phyloP scores from a whole-genome alignment of 2,797 vertebrate species.

The Apogon talboti region DNA sequence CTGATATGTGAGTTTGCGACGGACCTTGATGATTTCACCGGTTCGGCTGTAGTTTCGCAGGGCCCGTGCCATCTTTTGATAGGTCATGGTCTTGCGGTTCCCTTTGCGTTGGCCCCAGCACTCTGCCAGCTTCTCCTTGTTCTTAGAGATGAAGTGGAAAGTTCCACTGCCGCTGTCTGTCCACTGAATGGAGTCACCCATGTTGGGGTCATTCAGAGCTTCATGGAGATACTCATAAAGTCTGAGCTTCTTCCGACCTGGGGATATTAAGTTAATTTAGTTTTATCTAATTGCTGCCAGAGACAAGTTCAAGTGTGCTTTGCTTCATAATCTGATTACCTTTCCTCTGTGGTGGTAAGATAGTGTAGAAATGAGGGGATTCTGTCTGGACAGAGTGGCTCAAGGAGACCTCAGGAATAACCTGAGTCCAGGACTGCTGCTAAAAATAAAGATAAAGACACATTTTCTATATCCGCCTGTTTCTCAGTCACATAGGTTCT shows the following conservation, averaged over 20 bases:
- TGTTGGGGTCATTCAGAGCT: slow-evolving; percentile 90
- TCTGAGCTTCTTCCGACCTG: slow-evolving; percentile 94
- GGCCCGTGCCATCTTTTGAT: slow-evolving; percentile 99
- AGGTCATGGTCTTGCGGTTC: slow-evolving; percentile 99
- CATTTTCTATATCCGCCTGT: background rate
- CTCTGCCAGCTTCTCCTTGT: slow-evolving; percentile 97
- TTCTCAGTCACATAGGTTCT: background rate
- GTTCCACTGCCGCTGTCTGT: slow-evolving; percentile 90
- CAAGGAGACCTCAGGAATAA: slow-evolving; percentile 70
- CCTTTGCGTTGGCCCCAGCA: slow-evolving; percentile 97
- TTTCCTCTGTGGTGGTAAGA: slow-evolving; percentile 84
- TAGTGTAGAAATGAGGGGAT: slow-evolving; percentile 78
- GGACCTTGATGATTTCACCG: slow-evolving; percentile 95
- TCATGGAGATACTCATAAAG: slow-evolving; percentile 95
- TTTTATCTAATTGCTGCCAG: slow-evolving; percentile 7
- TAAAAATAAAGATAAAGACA: slow-evolving; percentile 27
- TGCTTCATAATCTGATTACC: slow-evolving; percentile 73
- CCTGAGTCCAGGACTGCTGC: slow-evolving; percentile 77
- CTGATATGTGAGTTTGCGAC: slow-evolving; percentile 97
- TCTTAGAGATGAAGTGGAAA: slow-evolving; percentile 98
- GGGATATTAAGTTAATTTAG: background rate
- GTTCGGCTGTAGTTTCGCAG: slow-evolving; percentile 97
- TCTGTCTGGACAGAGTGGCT: slow-evolving; percentile 73
- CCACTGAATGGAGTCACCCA: slow-evolving; percentile 97
- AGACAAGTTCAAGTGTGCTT: background rate